Evolutionary conservation across 2,113 vertebrate genomes (phyloP), one percentile per base, ranked within the genome.

Genomic region (Syrmaticus mikado): DNA sequence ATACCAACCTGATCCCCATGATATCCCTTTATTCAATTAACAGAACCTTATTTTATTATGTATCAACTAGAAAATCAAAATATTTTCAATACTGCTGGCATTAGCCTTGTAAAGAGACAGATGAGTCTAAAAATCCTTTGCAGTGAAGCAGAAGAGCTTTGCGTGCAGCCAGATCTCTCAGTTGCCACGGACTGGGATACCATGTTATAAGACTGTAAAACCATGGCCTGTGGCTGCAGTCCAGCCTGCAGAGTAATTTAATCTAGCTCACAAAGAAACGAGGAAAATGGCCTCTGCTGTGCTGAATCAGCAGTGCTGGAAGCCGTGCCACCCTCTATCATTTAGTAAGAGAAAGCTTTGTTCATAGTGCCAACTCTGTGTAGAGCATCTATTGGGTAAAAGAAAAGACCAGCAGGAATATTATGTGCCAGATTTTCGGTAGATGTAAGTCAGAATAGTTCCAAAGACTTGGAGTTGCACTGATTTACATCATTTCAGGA

Each of bases 261-360:
- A 92, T 93, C 94, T 87, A 78, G 86, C 92, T 88, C 92, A 82
- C 92, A 90, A 67, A 94, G 93, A 96, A 87, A 91, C 85, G 2
- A 87, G 92, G 89, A 85, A 90, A 95, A 94, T 82, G 76, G 95
- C 72, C 94, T 48, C 71, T 32, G 53, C 60, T 73, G 87, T 52
- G 90, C 94, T 91, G 96, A 96, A 52, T 95, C 95, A 92, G 96
- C 93, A 78, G 79, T 52, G 95, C 94, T 89, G 91, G 92, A 86
- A 58, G 40, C 62, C 40, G 75, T 91, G 91, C 87, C n/a, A 72
- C 89, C 88, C 86, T 91, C 91, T 32, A 75, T 90, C 84, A 62
- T 92, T 72, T 55, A 32, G 21, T 90, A 55, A 94, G 94, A 92
- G 90, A 76, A 34, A 0, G 79, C 82, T 61, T 70, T 71, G 95